Conservation (phyloP, 2,113 vertebrate species). For the Falcunculus frontatus region DNA sequence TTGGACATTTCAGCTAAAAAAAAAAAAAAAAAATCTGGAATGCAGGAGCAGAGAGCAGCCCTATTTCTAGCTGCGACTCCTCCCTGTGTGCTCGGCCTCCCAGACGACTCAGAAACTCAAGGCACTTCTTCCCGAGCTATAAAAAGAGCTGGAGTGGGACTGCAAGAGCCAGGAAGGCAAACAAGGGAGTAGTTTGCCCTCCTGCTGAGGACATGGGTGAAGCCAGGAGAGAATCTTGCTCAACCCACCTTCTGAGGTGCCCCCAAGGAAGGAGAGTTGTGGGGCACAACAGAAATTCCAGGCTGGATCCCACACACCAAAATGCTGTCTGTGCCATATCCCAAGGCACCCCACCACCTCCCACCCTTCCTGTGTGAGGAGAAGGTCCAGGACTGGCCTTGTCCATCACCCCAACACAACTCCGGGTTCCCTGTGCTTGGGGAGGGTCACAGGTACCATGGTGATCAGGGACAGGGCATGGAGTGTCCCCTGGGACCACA, state of each 20-base stretch:
- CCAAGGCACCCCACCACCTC: not conserved
- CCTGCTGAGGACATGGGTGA: not conserved
- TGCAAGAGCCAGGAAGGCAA: not conserved
- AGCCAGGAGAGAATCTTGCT: not conserved
- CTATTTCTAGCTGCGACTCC: conserved; percentile 24
- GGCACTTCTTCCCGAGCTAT: not conserved
- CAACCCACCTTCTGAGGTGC: not conserved
- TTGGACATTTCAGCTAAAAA: conserved; percentile 4
- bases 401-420: not conserved
- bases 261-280: not conserved
- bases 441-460: not conserved
- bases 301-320: not conserved
- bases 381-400: not conserved
- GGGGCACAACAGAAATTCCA: not conserved
- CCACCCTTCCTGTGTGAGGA: not conserved
- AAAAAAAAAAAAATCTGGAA: conserved; percentile 9
- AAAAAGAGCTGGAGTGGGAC: conserved; percentile 33
- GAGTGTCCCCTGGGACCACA: not conserved
- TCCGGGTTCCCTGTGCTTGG: not conserved
- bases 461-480: not conserved
- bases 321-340: fast-evolving
- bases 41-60: not conserved
- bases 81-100: conserved; percentile 31
- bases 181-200: not conserved
- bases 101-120: not conserved